Percentiles rank a stretch among this genome's conserved stretches.
These are phyloP conservation scores for Grallaria varia DNA, from an alignment of 2,113 vertebrate species.

Conservation along the genomic window DNA sequence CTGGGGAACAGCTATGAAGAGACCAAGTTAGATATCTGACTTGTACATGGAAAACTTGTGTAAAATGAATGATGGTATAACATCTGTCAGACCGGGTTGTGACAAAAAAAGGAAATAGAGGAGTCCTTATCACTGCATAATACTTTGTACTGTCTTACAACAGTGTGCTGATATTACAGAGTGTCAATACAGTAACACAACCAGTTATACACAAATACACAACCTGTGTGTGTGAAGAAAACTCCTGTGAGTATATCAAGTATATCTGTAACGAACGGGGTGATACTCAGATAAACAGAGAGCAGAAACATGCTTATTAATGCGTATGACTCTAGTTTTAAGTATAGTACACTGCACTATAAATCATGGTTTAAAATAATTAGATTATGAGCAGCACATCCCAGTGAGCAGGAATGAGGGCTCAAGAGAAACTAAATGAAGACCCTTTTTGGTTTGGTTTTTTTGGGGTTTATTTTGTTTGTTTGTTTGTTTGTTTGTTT, in stretches of 20 bases:
- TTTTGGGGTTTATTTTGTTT: no score
- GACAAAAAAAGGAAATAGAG: neutral
- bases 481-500: no score
- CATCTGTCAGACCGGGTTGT: neutral
- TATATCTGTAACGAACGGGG: neutral
- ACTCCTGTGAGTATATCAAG: neutral
- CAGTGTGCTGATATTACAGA: neutral
- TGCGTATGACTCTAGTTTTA: neutral
- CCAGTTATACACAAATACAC: neutral
- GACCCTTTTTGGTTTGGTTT: neutral
- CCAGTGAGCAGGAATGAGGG: neutral
- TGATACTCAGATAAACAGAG: neutral
- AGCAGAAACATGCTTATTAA: neutral
- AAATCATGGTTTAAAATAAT: neutral
- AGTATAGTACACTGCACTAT: neutral
- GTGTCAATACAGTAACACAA: no score
- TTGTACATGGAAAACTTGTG: neutral
- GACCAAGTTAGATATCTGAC: neutral
- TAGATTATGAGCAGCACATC: neutral
- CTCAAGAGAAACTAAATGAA: neutral
- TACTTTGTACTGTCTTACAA: neutral
- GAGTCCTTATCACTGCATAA: neutral
- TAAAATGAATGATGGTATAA: neutral
- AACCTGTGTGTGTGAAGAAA: neutral
- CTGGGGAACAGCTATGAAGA: neutral